Base-by-base conservation (phyloP, 2,113 vertebrate species). In the Carassius carassius region DNA sequence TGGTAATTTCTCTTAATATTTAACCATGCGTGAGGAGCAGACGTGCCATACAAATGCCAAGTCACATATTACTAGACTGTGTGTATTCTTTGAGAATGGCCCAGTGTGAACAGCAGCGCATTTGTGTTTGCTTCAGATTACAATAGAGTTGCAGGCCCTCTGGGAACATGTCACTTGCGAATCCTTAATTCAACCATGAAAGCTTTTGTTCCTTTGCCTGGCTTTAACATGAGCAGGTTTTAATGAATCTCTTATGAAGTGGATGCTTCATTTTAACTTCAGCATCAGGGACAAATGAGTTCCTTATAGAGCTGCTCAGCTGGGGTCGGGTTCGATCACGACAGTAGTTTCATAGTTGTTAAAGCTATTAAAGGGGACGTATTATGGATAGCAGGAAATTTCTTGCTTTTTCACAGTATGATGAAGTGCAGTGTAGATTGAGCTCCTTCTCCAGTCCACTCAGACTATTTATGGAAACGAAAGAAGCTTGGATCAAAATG, bases 1-100 rank as follows among this genome's bases (percentile, higher is more conserved):
- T 13, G 37, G 74, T 77, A 23, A 70, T 41, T 41, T 41, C 8
- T 41, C 41, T 41, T 41, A 44, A 90, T 87, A 86, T 87, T 91
- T 89, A 86, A 90, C 81, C 3, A 51, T 60, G 58, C 81, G 62
- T 81, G 78, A 82, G 63, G 35, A 44, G 60, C 25, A 29, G 74
- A 14, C 25, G 62, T 78, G 72, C 58, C 35, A 19, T 75, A 72
- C 16, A 49, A 76, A 70, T 21, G 5, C 62, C 29, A 17, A 78
- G 76, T 69, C 79, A 49, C 76, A 51, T 80, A 70, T 84, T 29
- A 60, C 72, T 70, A 75, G 74, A 70, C n/a, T 44, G 41, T 9
- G 60, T 35, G 69, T 54, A 62, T 16, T 41, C 49, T 67, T 78
- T 81, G 37, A 23, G 58, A 81, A 49, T 29, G 19, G 9, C 23